Evolutionary conservation across 2,888 invertebrate species (phyloP), one percentile per base, ranked within the genome.

Genomic region (Tenthredo livida): DNA sequence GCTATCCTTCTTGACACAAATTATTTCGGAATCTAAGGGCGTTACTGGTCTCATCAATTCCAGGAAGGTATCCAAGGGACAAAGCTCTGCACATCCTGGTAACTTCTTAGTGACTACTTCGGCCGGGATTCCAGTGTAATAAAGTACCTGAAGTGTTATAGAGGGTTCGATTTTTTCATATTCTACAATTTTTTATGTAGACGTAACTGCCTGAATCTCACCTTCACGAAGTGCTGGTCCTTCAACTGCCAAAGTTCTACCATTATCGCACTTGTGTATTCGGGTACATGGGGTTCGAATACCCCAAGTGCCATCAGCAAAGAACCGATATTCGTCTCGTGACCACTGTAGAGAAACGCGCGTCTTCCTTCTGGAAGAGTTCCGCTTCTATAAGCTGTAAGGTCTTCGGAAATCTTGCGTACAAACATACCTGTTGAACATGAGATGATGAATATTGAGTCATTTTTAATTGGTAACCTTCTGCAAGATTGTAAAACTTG

Each of bases 301-400:
- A 95, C 94, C 15, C 94, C 93, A 0, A 95, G 93, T 1, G 95
- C 95, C 0, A 94, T 93, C 90, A 96, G 93, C n/a, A 96, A 87
- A 0, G 94, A 94, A 0, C 95, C 95, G 0, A 96, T 94, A 58
- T 96, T 96, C 80, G 95, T 95, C 90, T 96, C 96, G 90, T 96
- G 96, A 0, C 94, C 95, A 0, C 95, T 95, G 88, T 94, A 95
- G 84, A 96, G 89, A 61, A 93, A 92, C 33, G 96, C 86, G 88
- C 94, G 95, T 0, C 93, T 93, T 54, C 91, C 93, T 5, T 93
- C 91, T 0, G 87, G 86, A 65, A 86, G 85, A 0, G 91, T 92
- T 83, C 91, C 93, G 0, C 89, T 88, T 37, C 88, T 89, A 9
- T 88, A 88, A 3, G 90, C 90, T 29, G 94, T 92, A 88, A 94